A percentile compares a stretch with the other conserved stretches of the same genome.
Evolutionary conservation across 2,113 vertebrate genomes (phyloP).

Genomic region (Ictalurus punctatus): DNA sequence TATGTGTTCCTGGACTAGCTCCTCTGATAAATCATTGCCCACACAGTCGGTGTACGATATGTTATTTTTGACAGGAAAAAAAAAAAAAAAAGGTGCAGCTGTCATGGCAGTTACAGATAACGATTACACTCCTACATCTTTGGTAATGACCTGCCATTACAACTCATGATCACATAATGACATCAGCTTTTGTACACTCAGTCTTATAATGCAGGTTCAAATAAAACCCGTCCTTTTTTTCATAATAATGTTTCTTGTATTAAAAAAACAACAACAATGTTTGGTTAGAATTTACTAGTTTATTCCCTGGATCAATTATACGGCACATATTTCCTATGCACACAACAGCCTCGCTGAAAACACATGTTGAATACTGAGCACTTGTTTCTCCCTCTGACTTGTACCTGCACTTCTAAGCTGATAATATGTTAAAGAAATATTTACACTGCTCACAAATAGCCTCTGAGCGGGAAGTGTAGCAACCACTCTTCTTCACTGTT

Average conservation of each 20-base stretch:
- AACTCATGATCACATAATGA: neutral
- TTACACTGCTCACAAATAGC: constrained; percentile 15
- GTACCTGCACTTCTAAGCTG: neutral
- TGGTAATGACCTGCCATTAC: neutral
- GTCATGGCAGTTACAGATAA: neutral
- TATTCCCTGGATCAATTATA: neutral
- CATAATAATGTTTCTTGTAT: neutral
- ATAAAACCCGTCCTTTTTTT: neutral
- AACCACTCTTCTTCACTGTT: constrained; percentile 60
- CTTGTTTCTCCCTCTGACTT: neutral
- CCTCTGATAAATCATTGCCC: neutral
- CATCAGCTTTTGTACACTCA: neutral
- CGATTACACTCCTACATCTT: neutral
- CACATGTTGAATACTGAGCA: neutral
- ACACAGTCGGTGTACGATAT: neutral
- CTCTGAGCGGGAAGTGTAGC: constrained; percentile 55
- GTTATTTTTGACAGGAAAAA: neutral
- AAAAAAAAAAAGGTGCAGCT: neutral
- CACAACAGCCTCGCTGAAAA: neutral
- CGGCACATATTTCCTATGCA: neutral
- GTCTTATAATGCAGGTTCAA: neutral
- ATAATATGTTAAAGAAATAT: constrained; percentile 24
- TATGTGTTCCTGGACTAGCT: neutral
- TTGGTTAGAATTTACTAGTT: neutral
- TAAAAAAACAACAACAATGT: neutral